Base-by-base conservation (phyloP, 1,140 invertebrate species). In the Zaprionus gabonicus region DNA sequence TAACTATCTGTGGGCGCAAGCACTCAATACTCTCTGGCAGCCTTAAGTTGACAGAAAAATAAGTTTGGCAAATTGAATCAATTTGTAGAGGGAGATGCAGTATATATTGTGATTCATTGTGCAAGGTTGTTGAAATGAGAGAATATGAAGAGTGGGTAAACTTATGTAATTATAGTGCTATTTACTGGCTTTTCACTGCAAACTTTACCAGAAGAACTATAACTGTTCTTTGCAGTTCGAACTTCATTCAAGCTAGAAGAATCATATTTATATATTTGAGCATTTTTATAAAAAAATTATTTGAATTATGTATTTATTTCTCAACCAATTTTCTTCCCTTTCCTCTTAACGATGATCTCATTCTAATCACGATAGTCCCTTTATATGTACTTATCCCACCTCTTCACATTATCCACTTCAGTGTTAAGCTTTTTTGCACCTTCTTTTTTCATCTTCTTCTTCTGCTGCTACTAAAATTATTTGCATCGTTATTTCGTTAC, bases 11-110 rank as follows among this genome's bases (percentile, higher is more conserved):
- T 12, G 15, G 27, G 5, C 53, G 53, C 13, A 28, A 56, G 2
- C n/a, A 28, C 7, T 31, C 23, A 56, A 25, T 51, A 51, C 20
- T 25, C 4, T 9, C 4, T 2, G 46, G 46, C 46, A 51, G 46
- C 10, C 41, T 46, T 46, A 46, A 46, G 7, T 17, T 46, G n/a
- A 25, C 46, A 51, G 46, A 51, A 13, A 25, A 51, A 51, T 51
- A 51, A 25, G 20, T 51, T 51, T 20, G 46, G 20, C 46, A 51
- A 51, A 51, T 51, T 51, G 20, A 51, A 51, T 25, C 46, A 13
- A 51, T 51, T 51, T 51, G 20, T 25, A 23, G 10, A 5, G 10
- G 17, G 3, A 41, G 38, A 41, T 6, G n/a, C 15, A 5, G 15
- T 41, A 41, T n/a, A n/a, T 15, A 51, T 51, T 23, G n/a, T 51